These are phyloP conservation scores for Intellagama lesueurii DNA, from an alignment of 2,797 vertebrate genomes.

Conservation along the genomic window DNA sequence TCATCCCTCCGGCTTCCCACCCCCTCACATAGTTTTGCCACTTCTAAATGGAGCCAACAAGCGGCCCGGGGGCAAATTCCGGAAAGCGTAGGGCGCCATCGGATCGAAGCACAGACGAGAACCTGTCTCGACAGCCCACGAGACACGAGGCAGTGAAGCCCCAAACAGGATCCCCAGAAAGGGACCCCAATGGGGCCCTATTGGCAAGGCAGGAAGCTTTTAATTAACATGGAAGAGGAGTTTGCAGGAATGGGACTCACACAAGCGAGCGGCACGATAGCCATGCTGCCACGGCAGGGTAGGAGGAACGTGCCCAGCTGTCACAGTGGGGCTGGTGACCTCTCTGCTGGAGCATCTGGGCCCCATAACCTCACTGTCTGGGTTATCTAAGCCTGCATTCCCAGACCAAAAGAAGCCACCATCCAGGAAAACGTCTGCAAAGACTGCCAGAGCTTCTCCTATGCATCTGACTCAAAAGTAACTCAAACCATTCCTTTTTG, in stretches of 20 bases:
- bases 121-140: neutral
- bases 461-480: neutral
- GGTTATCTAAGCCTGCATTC: neutral
- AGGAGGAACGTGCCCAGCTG: neutral
- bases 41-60: neutral
- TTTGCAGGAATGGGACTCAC: neutral
- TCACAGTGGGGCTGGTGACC: neutral
- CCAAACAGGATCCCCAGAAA: neutral
- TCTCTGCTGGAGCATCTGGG: neutral
- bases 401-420: neutral
- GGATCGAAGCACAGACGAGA: too few species aligned
- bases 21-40: neutral
- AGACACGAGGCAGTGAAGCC: neutral
- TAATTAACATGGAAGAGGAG: neutral
- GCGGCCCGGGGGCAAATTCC: too few species aligned
- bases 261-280: too few species aligned
- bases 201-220: neutral
- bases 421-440: too few species aligned
- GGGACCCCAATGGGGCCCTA: too few species aligned
- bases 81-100: too few species aligned
- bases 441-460: too few species aligned
- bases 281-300: neutral
- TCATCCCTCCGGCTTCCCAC: neutral
- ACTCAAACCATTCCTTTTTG: too few species aligned
- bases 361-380: too few species aligned